Percentiles rank a stretch among this genome's conserved stretches.
These are phyloP conservation scores for Carassius carassius DNA, from an alignment of 2,113 vertebrate species.

Conservation along the genomic window DNA sequence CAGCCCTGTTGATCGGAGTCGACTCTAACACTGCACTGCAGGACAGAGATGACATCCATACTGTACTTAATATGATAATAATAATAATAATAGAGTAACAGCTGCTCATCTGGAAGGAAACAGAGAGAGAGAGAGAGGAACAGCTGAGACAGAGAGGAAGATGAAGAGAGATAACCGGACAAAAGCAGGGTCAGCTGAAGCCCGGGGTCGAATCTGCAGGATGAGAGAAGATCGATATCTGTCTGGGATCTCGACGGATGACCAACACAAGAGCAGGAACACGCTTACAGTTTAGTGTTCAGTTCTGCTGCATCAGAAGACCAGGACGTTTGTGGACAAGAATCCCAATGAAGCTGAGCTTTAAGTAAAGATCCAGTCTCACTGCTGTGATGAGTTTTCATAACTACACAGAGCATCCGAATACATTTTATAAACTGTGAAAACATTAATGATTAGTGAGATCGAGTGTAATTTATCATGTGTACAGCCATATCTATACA, in stretches of 20 bases:
- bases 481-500: neutral
- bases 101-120: too few relatives aligned
- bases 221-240: neutral
- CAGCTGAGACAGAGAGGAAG: neutral
- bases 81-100: too few relatives aligned
- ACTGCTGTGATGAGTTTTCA: neutral
- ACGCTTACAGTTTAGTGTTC: neutral
- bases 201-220: neutral
- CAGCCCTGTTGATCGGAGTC: too few relatives aligned
- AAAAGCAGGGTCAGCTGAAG: neutral
- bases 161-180: neutral
- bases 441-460: neutral
- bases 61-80: too few relatives aligned
- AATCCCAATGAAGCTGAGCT: neutral
- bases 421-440: neutral
- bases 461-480: conserved; percentile 9
- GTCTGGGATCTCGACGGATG: neutral
- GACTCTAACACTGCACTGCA: too few relatives aligned
- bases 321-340: neutral
- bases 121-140: neutral
- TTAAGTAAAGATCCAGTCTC: neutral
- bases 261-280: too few relatives aligned
- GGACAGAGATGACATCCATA: too few relatives aligned
- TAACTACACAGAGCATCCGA: neutral
- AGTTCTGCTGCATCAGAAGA: neutral